Evolutionary conservation across 2,888 invertebrate genomes (phyloP), one percentile per base, ranked within the genome.

Genomic region (Thelaira solivaga): DNA sequence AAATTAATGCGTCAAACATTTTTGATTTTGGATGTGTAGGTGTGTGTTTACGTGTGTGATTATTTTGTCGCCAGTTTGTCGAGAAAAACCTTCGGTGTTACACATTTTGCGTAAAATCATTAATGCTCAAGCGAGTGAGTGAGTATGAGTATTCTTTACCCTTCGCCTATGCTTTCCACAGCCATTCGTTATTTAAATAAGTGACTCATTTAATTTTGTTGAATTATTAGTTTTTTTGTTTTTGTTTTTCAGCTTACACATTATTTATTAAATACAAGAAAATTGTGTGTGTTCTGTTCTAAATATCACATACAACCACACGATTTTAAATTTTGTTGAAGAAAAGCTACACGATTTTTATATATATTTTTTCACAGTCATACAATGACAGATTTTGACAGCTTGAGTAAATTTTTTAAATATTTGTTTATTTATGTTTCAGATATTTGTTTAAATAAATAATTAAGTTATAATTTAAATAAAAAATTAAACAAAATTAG

Each of bases 361-460:
- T 34, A 26, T 13, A 49, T 68, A 29, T 64, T 57, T 41, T 20
- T n/a, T 43, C 36, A 75, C 39, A 53, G 59, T 71, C 76, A 73
- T n/a, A n/a, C n/a, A 80, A 65, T 71, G 80, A 76, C 76, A 73
- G 53, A 20, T 29, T 51, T 34, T 67, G 77, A 73, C 65, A 80
- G 51, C 65, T 80, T 74, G 67, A 39, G 69, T 61, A 47, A 51
- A 59, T 76, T 64, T 76, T 76, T 76, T 53, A 59, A 65, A 67
- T 68, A 75, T 80, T 76, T 80, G 45, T 64, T 64, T 72, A 57
- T 29, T 34, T 36, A 22, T 16, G n/a, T 29, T 10, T 18, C 5
- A 5, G 8, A n/a, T 5, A 20, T 62, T 22, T 24, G 5, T 29
- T 45, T 45, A 39, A 39, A 39, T 39, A 26, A 26, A 26, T n/a